Evolutionary conservation across 2,888 invertebrate species (phyloP).

Genomic region (Plebejus anna): DNA sequence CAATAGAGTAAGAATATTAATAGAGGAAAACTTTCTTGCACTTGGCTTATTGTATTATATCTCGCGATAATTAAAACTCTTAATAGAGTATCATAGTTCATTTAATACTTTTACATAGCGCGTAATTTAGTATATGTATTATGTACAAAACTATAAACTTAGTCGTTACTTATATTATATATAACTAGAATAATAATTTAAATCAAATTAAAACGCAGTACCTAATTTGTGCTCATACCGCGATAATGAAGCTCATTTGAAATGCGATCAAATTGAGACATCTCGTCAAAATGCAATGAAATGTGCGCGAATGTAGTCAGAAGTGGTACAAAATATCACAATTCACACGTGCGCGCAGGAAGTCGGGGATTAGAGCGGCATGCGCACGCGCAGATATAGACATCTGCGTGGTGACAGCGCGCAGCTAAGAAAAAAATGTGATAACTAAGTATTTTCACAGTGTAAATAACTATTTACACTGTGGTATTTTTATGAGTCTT

Average conservation of each 20-base stretch:
- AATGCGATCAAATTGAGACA: neutral
- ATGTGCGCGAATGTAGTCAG: neutral
- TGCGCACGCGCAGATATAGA: conserved; percentile 1
- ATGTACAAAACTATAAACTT: too few species aligned
- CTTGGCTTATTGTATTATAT: too few species aligned
- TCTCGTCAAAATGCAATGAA: neutral
- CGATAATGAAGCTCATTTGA: neutral
- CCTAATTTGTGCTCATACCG: neutral
- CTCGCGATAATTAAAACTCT: too few species aligned
- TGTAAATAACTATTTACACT: too few species aligned
- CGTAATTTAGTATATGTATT: too few species aligned
- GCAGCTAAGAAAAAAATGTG: neutral
- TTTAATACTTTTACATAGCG: too few species aligned
- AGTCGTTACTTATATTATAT: too few species aligned
- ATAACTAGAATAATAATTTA: neutral
- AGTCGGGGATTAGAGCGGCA: conserved; percentile 2
- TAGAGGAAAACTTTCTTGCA: too few species aligned
- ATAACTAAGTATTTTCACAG: neutral
- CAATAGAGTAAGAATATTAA: too few species aligned
- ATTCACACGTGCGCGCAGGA: conserved; percentile 8
- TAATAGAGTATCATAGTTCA: too few species aligned
- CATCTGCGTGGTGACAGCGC: neutral
- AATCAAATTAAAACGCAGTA: too few species aligned
- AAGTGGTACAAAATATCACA: neutral
- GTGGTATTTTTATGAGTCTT: too few species aligned